phyloP scores from a whole-genome alignment of 2,888 invertebrate genomes.

The Philereme transversata region DNA sequence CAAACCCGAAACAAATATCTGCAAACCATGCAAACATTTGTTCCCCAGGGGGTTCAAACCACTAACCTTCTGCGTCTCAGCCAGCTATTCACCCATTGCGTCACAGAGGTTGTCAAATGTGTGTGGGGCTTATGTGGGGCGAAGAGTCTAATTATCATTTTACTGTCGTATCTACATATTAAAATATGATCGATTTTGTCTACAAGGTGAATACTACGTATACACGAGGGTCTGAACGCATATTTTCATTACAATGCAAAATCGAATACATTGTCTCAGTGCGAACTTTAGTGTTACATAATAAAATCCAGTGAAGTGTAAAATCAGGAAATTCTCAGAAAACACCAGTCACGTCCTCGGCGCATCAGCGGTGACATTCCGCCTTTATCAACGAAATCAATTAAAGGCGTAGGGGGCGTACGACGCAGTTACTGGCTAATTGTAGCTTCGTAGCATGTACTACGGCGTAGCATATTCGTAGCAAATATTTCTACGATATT shows the following conservation, averaged over 20 bases:
- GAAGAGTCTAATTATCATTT: too few species aligned
- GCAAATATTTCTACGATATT: neutral
- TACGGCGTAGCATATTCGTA: constrained; percentile 10
- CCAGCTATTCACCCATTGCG: too few species aligned
- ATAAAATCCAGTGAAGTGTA: constrained; percentile 43
- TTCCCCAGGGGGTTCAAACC: too few species aligned
- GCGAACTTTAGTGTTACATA: constrained; percentile 13
- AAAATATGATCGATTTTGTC: too few species aligned
- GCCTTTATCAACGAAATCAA: constrained; percentile 71
- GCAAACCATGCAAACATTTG: too few species aligned
- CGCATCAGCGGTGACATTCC: constrained; percentile 60
- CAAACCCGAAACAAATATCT: too few species aligned
- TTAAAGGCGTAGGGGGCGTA: constrained; percentile 57
- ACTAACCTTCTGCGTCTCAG: too few species aligned
- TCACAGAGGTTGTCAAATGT: too few species aligned
- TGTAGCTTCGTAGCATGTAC: constrained; percentile 18
- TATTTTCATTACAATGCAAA: neutral
- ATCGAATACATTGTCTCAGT: constrained; percentile 1
- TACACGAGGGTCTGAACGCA: too few species aligned
- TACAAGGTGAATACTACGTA: too few species aligned
- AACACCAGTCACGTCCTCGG: constrained; percentile 38
- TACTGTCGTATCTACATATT: too few species aligned
- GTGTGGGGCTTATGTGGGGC: too few species aligned
- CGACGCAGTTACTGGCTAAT: constrained; percentile 43
- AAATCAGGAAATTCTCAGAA: constrained; percentile 45